Base-by-base conservation (phyloP, 2,888 invertebrate genomes). In the Spatulosminthurus flaviceps region DNA sequence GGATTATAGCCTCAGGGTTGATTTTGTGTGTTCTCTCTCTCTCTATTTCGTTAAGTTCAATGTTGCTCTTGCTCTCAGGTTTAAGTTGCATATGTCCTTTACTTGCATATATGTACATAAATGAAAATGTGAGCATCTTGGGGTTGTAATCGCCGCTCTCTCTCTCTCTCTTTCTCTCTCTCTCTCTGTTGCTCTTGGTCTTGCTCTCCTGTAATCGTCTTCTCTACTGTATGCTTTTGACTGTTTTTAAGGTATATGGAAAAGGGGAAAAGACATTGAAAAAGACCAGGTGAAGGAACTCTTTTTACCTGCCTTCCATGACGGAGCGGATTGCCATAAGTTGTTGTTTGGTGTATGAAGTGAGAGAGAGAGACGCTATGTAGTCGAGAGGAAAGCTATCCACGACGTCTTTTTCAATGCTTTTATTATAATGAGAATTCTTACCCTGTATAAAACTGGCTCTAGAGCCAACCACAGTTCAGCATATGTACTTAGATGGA, bases 231-330 rank as follows among this genome's bases (percentile, higher is more conserved):
- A 5, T 26, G 66, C 66, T 66, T 66, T 66, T 51, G 51, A 64
- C 64, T 64, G 24, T 64, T 64, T 64, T 22, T 64, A 34, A 66
- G 29, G 41, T 66, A 64, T 41, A 64, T 41, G 75, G 43, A 67
- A 76, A 76, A 67, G 28, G 69, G 34, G 29, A 26, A 69, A 69
- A 34, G 69, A 69, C 64, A 64, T 64, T 64, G 69, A 69, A 69
- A 34, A 69, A 69, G 42, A 76, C 67, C 78, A 78, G 78, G 78
- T 78, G 78, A 78, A 78, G 78, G 78, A 78, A 78, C 78, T 78
- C 78, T 78, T 78, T 60, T 76, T 76, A 76, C 61, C 75, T 76
- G 41, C 75, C 75, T 76, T 41, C 74, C 64, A 64, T 64, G 64
- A 64, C 64, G 64, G 64, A 64, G 64, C 64, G 64, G 64, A 64